Percentiles rank a stretch among this genome's conserved stretches.
Conservation (phyloP, 2,113 vertebrate genomes). For the Ploceus nigricollis region DNA sequence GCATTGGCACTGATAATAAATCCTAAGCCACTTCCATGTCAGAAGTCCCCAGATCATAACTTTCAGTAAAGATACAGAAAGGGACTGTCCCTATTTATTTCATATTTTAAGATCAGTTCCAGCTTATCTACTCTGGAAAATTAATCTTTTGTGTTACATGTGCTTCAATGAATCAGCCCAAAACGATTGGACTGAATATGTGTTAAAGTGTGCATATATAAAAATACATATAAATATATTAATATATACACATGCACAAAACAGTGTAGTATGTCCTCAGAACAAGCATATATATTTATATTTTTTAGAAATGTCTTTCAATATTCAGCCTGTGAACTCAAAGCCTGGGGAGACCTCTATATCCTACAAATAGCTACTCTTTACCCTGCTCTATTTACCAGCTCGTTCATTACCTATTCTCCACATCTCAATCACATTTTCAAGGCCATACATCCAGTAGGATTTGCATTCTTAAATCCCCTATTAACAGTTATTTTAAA, state of each 20-base stretch:
- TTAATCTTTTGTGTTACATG: background rate
- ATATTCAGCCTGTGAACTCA: background rate
- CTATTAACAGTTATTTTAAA: background rate
- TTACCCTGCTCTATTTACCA: background rate
- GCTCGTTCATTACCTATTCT: fast-evolving
- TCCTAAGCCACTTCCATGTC: background rate
- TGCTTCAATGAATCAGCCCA: background rate
- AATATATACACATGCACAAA: background rate
- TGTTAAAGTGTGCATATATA: fast-evolving
- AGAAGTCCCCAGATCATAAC: background rate
- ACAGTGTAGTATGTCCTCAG: background rate
- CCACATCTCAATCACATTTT: background rate
- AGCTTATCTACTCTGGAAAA: background rate
- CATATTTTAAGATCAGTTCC: background rate
- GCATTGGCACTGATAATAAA: background rate
- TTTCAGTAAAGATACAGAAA: background rate
- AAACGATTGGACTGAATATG: background rate
- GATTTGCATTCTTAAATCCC: background rate
- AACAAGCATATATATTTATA: background rate
- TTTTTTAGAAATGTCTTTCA: background rate
- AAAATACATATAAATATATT: background rate
- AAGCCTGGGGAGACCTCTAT: background rate
- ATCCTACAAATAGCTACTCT: background rate
- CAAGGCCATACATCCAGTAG: background rate
- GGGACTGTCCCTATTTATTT: background rate